Evolutionary conservation across 2,797 vertebrate species (phyloP).

Genomic region (Tokudaia tokunoshimensis): DNA sequence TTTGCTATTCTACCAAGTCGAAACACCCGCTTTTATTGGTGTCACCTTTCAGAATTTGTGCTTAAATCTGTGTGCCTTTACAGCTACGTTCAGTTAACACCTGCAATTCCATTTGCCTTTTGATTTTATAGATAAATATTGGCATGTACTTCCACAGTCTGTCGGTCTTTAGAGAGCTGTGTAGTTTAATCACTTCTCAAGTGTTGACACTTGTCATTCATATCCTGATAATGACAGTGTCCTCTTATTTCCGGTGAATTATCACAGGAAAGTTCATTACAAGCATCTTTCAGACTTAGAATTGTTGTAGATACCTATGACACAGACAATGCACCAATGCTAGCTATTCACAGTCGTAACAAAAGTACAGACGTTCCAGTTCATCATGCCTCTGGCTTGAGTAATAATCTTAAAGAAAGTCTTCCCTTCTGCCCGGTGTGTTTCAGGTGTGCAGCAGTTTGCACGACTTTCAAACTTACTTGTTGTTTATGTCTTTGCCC

Average conservation of each 20-base stretch:
- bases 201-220: not conserved
- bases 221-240: not conserved
- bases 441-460: not conserved
- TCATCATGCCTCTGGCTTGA: not conserved
- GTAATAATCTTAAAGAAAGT: not conserved
- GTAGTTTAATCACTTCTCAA: slow-evolving; percentile 20
- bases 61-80: not conserved
- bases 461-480: not conserved
- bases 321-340: not conserved
- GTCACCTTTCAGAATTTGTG: slow-evolving; percentile 25
- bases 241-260: slow-evolving; percentile 1
- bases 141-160: not conserved
- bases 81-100: not conserved
- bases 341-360: not conserved
- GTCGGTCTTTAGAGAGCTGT: slow-evolving; percentile 6
- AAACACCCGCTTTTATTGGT: not conserved
- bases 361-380: not conserved
- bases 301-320: not conserved
- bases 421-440: not conserved
- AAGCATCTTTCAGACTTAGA: not conserved
- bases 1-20: not conserved
- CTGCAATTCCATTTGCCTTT: not conserved
- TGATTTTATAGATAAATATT: not conserved
- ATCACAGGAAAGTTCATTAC: not conserved
- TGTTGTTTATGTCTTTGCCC: not conserved